Percentiles rank a stretch among this genome's conserved stretches.
Evolutionary conservation across 2,113 vertebrate species (phyloP).

Genomic region (Strix aluco): DNA sequence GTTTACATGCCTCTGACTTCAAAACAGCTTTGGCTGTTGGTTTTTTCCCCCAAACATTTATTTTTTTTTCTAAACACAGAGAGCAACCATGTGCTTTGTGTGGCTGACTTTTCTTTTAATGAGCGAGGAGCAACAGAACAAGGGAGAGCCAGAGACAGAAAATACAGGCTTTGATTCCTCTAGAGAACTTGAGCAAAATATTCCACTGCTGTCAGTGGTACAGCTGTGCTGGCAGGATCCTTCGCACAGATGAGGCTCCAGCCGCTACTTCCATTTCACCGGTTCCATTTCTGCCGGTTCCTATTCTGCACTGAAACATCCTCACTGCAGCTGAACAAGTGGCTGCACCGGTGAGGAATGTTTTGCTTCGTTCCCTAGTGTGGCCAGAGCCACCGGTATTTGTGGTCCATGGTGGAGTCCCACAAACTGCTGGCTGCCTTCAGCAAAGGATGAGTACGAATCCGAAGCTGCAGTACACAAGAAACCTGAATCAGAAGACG

Average conservation of each 20-base stretch:
- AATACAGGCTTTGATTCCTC: constrained; percentile 56
- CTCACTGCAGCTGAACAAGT: not conserved
- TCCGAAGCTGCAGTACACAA: not conserved
- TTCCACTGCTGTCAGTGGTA: constrained; percentile 63
- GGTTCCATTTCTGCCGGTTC: not conserved
- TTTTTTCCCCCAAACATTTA: not conserved
- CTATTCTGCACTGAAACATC: not conserved
- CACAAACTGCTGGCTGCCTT: not conserved
- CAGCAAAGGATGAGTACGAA: not conserved
- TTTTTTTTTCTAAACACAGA: not conserved
- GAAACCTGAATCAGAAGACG: constrained; percentile 10
- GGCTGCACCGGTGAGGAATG: not conserved
- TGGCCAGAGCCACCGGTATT: not conserved
- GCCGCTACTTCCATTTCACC: not conserved
- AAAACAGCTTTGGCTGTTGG: constrained; percentile 9
- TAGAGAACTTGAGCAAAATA: constrained; percentile 63
- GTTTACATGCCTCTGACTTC: constrained; percentile 4
- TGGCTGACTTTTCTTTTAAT: not conserved
- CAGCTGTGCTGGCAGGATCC: constrained; percentile 62
- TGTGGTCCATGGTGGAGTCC: not conserved
- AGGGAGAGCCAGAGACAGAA: constrained; percentile 13
- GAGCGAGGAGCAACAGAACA: not conserved
- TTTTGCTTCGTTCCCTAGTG: not conserved
- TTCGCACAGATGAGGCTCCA: not conserved
- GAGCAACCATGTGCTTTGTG: not conserved